Base-by-base conservation (phyloP, 2,797 vertebrate species). In the Peromyscus eremicus region DNA sequence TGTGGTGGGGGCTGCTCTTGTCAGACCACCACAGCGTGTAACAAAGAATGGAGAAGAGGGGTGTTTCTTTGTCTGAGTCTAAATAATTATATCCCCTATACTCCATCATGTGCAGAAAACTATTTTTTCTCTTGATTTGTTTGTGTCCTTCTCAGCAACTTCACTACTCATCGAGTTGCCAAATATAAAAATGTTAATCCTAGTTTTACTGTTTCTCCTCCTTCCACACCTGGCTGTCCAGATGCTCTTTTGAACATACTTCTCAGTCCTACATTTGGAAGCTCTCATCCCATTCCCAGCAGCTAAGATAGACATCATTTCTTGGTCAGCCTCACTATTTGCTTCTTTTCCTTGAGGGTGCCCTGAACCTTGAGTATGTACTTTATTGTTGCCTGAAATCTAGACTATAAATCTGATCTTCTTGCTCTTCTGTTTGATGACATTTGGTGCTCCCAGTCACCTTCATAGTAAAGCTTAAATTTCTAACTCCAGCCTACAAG, bases 351-450 rank as follows among this genome's bases (percentile, higher is more conserved):
- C 14, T 46, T 27, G 57, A 10, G 46, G n/a, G 21, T 70, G 32
- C 25, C 21, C 13, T 34, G 25, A 82, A 16, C 52, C 21, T 85
- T 29, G 27, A 96, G 10, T 23, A 37, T 92, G 70, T 66, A 34
- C 62, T 76, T 73, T 94, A 76, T 94, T 93, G 27, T 89, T 92
- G 32, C 89, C 89, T 94, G 21, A 89, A 95, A 92, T 89, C 55
- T 60, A 70, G 73, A 79, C 79, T 95, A 86, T 91, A 89, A 87
- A 77, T 81, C 94, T 64, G 21, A 40, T 95, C 23, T 13, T 52
- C 49, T 97, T 25, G 83, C 7, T 95, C 6, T 32, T 43, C 16
- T 82, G 1, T 25, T 87, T 87, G 82, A 92, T 97, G 91, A 85
- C 32, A 40, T 89, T 89, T 91, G 62, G 10, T 70, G 71, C 32